These are phyloP conservation scores for Hyalella azteca DNA, from an alignment of 2,888 invertebrate species.

Conservation along the genomic window DNA sequence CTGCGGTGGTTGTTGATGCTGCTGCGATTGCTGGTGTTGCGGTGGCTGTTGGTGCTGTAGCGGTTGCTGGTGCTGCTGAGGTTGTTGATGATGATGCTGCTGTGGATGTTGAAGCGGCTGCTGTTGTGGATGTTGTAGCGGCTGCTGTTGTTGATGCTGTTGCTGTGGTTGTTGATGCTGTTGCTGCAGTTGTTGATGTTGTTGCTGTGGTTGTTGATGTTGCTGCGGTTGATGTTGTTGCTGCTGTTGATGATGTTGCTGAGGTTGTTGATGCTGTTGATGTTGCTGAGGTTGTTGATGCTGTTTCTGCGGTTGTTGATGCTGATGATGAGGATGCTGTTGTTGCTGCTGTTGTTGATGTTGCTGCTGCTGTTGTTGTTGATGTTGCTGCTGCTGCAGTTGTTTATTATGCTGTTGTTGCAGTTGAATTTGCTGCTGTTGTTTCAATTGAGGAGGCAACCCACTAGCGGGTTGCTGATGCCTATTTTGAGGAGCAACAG, in stretches of 20 bases:
- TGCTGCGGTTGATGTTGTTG: constrained; percentile 8
- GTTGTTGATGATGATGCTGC: not conserved
- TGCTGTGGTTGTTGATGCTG: not conserved
- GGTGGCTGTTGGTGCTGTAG: not conserved
- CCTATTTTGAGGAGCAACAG: not conserved
- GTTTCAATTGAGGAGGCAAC: not conserved
- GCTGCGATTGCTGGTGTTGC: too few relatives aligned
- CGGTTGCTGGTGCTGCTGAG: not conserved
- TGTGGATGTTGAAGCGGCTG: not conserved
- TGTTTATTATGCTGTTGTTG: not conserved
- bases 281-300: not conserved
- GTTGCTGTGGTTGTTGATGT: not conserved
- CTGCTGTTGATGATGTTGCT: not conserved
- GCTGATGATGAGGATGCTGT: not conserved
- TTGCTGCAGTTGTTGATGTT: not conserved
- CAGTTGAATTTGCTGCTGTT: not conserved
- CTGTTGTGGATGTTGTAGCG: not conserved
- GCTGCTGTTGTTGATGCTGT: not conserved
- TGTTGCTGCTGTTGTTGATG: not conserved
- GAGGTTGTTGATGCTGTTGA: not conserved
- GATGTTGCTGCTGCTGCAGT: not conserved
- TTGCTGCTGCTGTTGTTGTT: constrained; percentile 5
- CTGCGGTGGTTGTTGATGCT: not conserved
- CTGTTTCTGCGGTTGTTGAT: not conserved
- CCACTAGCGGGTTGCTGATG: not conserved